These are phyloP conservation scores for Actias luna DNA, from an alignment of 2,888 invertebrate species.

Conservation along the genomic window DNA sequence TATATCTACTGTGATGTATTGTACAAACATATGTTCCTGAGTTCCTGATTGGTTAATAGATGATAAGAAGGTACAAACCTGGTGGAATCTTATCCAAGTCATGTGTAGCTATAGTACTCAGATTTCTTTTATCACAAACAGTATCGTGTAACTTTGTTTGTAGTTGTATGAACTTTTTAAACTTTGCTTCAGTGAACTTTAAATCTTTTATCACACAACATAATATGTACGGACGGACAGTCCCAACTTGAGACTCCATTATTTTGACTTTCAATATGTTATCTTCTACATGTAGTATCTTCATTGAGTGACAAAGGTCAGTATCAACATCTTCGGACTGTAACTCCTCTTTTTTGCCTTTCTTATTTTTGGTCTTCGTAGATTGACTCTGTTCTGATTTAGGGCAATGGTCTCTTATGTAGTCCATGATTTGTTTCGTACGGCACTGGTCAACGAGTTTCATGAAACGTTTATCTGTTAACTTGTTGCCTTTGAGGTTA, in stretches of 20 bases:
- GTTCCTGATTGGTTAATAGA: background rate
- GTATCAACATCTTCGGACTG: constrained; percentile 46
- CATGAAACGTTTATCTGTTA: constrained; percentile 86
- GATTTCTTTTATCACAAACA: constrained; percentile 88
- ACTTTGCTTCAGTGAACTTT: constrained; percentile 82
- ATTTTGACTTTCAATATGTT: constrained; percentile 75
- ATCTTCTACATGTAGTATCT: constrained; percentile 75
- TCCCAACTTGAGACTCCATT: constrained; percentile 79
- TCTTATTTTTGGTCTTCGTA: constrained; percentile 59
- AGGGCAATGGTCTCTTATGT: constrained; percentile 85
- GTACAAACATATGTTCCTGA: too few species aligned
- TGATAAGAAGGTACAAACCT: constrained; percentile 52
- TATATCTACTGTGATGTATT: too few species aligned
- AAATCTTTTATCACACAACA: constrained; percentile 87
- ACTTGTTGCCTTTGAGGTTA: constrained; percentile 87
- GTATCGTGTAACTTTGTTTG: constrained; percentile 90
- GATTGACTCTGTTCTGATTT: constrained; percentile 55
- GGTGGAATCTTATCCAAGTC: constrained; percentile 85
- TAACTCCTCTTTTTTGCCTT: constrained; percentile 67
- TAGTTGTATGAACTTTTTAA: constrained; percentile 89
- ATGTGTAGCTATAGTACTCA: constrained; percentile 92
- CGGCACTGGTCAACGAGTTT: constrained; percentile 89
- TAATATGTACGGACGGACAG: constrained; percentile 86
- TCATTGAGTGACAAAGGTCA: constrained; percentile 65
- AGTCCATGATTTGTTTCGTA: constrained; percentile 89